These are phyloP conservation scores for Epistrophella euchroma DNA, from an alignment of 2,888 invertebrate species.

Conservation along the genomic window DNA sequence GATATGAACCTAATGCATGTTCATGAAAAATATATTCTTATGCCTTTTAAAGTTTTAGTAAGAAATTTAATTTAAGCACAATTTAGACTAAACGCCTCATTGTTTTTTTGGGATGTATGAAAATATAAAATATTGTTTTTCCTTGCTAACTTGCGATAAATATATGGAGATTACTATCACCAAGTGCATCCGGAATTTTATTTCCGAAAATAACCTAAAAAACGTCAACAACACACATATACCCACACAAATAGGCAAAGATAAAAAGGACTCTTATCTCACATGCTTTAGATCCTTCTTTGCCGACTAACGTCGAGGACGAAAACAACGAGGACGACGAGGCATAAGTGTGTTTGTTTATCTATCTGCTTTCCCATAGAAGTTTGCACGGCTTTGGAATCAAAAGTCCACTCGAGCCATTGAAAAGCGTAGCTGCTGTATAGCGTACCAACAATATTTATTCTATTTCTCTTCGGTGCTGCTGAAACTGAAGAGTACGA, in stretches of 20 bases:
- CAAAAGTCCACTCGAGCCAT: conserved; percentile 40
- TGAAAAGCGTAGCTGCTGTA: conserved; percentile 7
- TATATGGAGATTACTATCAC: conserved; percentile 22
- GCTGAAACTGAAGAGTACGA: conserved; percentile 33
- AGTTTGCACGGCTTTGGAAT: conserved; percentile 36
- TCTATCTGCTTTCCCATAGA: conserved; percentile 28
- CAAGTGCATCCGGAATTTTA: conserved; percentile 26
- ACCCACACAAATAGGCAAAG: not conserved
- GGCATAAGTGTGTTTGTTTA: conserved; percentile 36
- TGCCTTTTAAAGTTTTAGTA: too few species aligned
- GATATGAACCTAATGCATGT: too few species aligned
- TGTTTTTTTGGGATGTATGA: too few species aligned
- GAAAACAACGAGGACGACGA: conserved; percentile 1
- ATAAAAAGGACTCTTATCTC: conserved; percentile 33
- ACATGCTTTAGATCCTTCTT: conserved; percentile 39
- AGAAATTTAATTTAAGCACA: too few species aligned
- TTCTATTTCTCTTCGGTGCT: conserved; percentile 29
- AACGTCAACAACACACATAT: conserved; percentile 22
- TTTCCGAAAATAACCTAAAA: conserved; percentile 22
- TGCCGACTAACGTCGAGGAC: conserved; percentile 1
- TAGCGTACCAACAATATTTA: conserved; percentile 28
- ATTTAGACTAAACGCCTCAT: too few species aligned
- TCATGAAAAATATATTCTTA: too few species aligned
- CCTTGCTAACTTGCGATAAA: conserved; percentile 11
- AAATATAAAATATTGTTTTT: conserved; percentile 10